Percentiles rank a stretch among this genome's conserved stretches.
These are phyloP conservation scores for Mallateleia sp. DNA, from an alignment of 2,888 invertebrate genomes.

Conservation along the genomic window DNA sequence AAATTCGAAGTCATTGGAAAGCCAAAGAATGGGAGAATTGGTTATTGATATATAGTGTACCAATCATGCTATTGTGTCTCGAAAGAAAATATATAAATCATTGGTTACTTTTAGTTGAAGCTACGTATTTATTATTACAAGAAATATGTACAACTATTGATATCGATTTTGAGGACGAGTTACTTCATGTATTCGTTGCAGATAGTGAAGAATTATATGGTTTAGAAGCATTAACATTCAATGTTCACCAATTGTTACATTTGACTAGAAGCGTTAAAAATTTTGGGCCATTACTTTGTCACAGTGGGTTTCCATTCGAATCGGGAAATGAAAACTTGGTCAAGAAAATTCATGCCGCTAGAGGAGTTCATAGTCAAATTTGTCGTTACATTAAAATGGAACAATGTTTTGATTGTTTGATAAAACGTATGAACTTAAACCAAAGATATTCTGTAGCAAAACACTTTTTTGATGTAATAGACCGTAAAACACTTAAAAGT, in stretches of 20 bases:
- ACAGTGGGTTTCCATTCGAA: not conserved
- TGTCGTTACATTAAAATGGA: not conserved
- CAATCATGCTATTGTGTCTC: not conserved
- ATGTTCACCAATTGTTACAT: not conserved
- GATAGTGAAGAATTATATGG: not conserved
- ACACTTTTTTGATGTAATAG: not conserved
- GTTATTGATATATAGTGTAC: not conserved
- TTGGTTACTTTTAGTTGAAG: constrained; percentile 1
- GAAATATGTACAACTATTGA: not conserved
- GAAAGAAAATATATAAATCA: not conserved
- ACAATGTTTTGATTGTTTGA: not conserved
- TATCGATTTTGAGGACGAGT: not conserved
- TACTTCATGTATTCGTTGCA: constrained; percentile 1
- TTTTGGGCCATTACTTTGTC: not conserved
- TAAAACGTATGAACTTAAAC: not conserved
- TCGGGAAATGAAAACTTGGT: not conserved
- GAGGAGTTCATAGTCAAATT: not conserved
- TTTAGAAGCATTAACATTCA: not conserved
- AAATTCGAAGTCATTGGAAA: not conserved
- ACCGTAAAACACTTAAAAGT: not conserved
- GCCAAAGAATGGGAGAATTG: not conserved
- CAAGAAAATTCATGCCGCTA: not conserved
- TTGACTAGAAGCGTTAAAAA: not conserved
- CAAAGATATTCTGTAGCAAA: not conserved
- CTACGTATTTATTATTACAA: not conserved